Conservation (phyloP, 2,113 vertebrate genomes). For the Hippolais icterina region DNA sequence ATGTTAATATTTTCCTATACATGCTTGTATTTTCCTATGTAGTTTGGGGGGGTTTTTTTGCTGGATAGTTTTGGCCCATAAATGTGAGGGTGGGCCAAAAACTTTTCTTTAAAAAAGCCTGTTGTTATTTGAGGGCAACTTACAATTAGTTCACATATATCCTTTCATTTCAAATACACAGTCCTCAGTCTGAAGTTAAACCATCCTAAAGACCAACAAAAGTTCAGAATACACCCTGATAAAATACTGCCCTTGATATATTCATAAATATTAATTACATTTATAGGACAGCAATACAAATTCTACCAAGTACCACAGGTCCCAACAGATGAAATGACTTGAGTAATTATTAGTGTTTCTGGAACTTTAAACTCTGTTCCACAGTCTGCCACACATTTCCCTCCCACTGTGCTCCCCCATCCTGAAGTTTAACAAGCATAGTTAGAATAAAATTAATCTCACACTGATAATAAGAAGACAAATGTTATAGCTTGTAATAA, state of each 20-base stretch:
- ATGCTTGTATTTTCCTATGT: background rate
- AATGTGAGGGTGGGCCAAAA: background rate
- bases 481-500: background rate
- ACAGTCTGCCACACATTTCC: background rate
- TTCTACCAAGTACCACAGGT: background rate
- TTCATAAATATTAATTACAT: constrained; percentile 34
- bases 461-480: background rate
- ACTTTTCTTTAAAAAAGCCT: background rate
- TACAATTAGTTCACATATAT: background rate
- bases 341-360: background rate
- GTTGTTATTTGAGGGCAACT: background rate
- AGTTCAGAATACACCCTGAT: constrained; percentile 11
- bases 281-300: background rate
- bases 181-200: background rate
- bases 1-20: background rate
- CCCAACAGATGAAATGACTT: background rate
- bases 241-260: background rate
- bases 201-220: background rate
- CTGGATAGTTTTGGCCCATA: background rate
- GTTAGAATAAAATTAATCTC: background rate
- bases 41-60: background rate
- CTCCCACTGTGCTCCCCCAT: background rate
- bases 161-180: background rate
- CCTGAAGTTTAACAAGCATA: background rate
- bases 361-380: background rate